Evolutionary conservation across 2,888 invertebrate genomes (phyloP).

Genomic region (Physocephala rufipes): DNA sequence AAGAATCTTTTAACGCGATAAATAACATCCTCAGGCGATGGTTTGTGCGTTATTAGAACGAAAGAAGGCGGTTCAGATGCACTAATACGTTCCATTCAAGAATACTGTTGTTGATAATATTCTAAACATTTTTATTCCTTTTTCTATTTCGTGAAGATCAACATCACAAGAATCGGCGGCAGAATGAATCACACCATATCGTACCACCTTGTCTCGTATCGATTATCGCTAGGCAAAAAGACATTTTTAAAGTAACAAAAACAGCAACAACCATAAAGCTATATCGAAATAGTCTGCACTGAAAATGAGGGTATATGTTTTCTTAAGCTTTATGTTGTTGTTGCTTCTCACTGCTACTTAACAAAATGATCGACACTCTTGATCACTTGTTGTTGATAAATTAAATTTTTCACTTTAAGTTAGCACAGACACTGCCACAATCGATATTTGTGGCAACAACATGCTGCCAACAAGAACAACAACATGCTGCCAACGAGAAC

Average conservation of each 20-base stretch:
- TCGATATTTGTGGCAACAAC: neutral
- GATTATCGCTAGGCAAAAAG: slow-evolving; percentile 36
- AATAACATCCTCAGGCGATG: neutral
- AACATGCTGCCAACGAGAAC: too few species aligned
- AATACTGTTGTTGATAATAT: slow-evolving; percentile 31
- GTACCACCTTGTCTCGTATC: neutral
- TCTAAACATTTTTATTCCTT: slow-evolving; percentile 39
- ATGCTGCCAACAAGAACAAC: slow-evolving; percentile 13
- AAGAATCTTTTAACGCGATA: slow-evolving; percentile 4
- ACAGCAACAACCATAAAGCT: slow-evolving; percentile 11
- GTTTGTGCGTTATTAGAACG: neutral
- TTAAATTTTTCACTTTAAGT: slow-evolving; percentile 47
- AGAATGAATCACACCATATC: neutral
- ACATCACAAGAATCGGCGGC: neutral
- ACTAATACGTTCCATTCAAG: slow-evolving; percentile 30
- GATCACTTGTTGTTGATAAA: slow-evolving; percentile 61
- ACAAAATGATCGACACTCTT: slow-evolving; percentile 48
- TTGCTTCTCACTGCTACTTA: slow-evolving; percentile 23
- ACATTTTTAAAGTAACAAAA: slow-evolving; percentile 30
- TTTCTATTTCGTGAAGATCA: neutral
- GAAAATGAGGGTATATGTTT: slow-evolving; percentile 9
- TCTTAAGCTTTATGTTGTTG: neutral
- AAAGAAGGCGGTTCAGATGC: neutral
- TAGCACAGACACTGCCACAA: neutral
- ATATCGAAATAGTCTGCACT: neutral